Conservation (phyloP, 2,888 invertebrate genomes). For the Acholoe squamosa region DNA sequence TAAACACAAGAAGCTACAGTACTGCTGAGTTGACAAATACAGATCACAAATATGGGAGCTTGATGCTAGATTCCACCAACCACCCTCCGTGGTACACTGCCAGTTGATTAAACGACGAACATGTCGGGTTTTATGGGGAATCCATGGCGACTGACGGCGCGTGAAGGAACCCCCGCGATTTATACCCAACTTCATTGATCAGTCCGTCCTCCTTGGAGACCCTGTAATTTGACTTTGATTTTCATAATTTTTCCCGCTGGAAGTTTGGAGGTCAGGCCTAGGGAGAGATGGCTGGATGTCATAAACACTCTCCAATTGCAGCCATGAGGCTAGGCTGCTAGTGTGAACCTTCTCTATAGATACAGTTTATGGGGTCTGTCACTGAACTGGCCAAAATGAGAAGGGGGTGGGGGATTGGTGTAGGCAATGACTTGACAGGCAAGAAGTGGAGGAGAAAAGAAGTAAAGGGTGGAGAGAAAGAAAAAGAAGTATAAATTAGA, state of each 20-base stretch:
- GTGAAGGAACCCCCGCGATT: neutral
- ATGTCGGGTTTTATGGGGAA: slow-evolving; percentile 21
- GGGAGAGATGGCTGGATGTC: neutral
- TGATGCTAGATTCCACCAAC: neutral
- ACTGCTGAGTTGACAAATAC: slow-evolving; percentile 39
- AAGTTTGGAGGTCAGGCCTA: neutral
- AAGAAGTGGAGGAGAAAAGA: neutral
- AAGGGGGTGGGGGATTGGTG: neutral
- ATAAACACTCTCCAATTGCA: slow-evolving; percentile 24
- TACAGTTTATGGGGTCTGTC: no score
- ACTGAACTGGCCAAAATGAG: neutral
- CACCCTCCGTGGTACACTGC: neutral
- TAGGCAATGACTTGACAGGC: neutral
- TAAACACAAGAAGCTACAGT: no score
- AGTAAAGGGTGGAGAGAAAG: neutral
- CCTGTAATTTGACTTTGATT: slow-evolving; percentile 53
- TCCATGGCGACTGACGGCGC: neutral
- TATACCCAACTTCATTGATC: slow-evolving; percentile 25
- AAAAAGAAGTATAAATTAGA: slow-evolving; percentile 26
- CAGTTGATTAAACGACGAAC: neutral
- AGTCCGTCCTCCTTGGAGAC: neutral
- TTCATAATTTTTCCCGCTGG: slow-evolving; percentile 44
- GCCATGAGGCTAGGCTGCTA: neutral
- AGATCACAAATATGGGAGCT: neutral
- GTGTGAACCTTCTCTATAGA: no score